Base-by-base conservation (phyloP, 2,113 vertebrate species). In the Bujurquina vittata region DNA sequence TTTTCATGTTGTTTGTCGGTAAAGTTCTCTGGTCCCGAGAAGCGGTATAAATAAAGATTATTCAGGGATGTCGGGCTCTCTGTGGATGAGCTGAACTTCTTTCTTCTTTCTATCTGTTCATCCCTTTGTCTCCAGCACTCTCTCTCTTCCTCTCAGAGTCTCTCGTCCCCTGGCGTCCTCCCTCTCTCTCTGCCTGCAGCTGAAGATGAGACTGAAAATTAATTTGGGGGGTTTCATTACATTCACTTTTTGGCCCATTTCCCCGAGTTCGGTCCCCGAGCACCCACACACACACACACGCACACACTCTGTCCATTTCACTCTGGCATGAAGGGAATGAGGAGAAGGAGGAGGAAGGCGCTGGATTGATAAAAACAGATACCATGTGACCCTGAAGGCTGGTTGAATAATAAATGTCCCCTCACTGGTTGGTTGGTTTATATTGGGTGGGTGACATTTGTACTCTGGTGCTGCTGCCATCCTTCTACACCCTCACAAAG, bases 171-270 rank as follows among this genome's bases (percentile, higher is more conserved):
- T 11, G 46, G 73, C 62, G 18, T 56, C 46, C 17, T 54, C 63
- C 35, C 37, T 77, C 85, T 63, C 37, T 20, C 60, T 76, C 80
- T 57, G 92, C 92, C 93, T 94, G 88, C 85, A 93, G 95, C 92
- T 88, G 88, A 94, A 94, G 89, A 93, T 82, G 93, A 95, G 93
- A 92, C 93, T 93, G 88, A 91, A 95, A 94, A 95, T 95, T 92
- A 92, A 94, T 94, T 94, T 94, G 79, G 87, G 92, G 82, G 88
- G 76, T 91, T 94, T 94, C 94, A 95, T 95, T 94, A 93, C 92
- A 94, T 94, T 92, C 87, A 85, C 88, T 94, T 92, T 93, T 94
- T 94, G 94, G 93, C 92, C 91, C 93, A 91, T 94, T 94, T 95
- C 94, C 94, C 89, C 86, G 85, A 90, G 89, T 94, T 89, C 84